Percentiles rank a stretch among this genome's conserved stretches.
These are phyloP conservation scores for Poecilia velifera DNA, from an alignment of 2,797 vertebrate species.

Conservation along the genomic window DNA sequence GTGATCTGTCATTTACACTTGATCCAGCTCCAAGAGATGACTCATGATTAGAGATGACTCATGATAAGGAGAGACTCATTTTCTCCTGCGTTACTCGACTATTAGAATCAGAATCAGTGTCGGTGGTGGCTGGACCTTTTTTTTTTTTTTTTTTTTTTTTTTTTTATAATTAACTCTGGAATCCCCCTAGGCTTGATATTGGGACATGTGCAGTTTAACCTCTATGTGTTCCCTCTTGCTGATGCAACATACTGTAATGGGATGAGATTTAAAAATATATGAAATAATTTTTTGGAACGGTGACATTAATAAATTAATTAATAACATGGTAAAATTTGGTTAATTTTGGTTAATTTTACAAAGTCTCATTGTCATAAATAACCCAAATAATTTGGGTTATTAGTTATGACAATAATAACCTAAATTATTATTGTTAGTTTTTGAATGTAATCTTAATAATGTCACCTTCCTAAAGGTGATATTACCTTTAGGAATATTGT, in stretches of 20 bases:
- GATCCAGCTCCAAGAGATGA: background rate
- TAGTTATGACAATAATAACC: background rate
- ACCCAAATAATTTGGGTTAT: no score
- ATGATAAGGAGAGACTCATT: background rate
- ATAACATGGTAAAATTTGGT: background rate
- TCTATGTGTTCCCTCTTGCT: background rate
- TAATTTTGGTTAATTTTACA: no score
- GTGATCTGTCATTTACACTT: background rate
- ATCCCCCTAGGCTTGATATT: background rate
- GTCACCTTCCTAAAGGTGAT: no score
- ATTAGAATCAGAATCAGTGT: background rate
- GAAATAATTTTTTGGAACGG: background rate
- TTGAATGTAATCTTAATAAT: background rate
- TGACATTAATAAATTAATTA: background rate
- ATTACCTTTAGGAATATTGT: no score
- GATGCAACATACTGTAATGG: background rate
- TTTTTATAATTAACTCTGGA: background rate
- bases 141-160: background rate
- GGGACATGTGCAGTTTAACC: background rate
- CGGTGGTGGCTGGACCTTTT: background rate
- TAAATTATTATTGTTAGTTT: background rate
- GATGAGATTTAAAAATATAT: background rate
- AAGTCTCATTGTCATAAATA: no score
- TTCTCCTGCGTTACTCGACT: background rate
- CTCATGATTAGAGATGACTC: background rate